Base-by-base conservation (phyloP, 2,888 invertebrate species). In the Rotaria magnacalcarata region DNA sequence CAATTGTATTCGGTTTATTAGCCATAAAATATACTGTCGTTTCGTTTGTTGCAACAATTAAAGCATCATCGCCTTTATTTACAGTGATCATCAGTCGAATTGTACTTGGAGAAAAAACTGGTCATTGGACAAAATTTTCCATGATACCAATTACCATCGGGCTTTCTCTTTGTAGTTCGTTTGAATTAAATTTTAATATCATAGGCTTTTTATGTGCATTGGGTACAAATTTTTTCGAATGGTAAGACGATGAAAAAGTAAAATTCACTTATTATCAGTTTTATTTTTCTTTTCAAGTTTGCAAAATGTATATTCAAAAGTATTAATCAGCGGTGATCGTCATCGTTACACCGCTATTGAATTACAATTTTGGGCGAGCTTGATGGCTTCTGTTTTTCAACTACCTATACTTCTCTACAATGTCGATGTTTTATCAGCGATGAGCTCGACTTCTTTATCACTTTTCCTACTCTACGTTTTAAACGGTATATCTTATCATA, bases 41-140 rank as follows among this genome's bases (percentile, higher is more conserved):
- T 86, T 94, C 94, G 90, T 95, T 95, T 90, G 94, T 94, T 84
- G 94, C 94, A 91, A 94, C 94, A 21, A 94, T 95, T 84, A 95
- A 95, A 90, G 94, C 94, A 91, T 94, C 94, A 56, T 94, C 94
- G 34, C 95, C 95, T 60, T 92, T 94, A 85, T 94, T 94, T 90
- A 95, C 95, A 75, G 94, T 95, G 87, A 90, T 94, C 87, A 94
- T 95, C 89, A 94, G 94, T 85, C 92, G 93, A 90, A 85, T 91
- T 54, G 87, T 92, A 86, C 88, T 92, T 14, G 67, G 67, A 34
- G 67, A 67, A 67, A 67, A 16, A 67, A 67, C 67, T 11, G 91
- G 90, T 16, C 47, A 89, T 16, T 90, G 93, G 90, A 94, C 94
- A 54, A 94, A 94, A 91, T 90, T 94, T 87, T 94, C 94, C 87